phyloP scores from a whole-genome alignment of 2,888 invertebrate genomes.

The Auanema freiburgensis region DNA sequence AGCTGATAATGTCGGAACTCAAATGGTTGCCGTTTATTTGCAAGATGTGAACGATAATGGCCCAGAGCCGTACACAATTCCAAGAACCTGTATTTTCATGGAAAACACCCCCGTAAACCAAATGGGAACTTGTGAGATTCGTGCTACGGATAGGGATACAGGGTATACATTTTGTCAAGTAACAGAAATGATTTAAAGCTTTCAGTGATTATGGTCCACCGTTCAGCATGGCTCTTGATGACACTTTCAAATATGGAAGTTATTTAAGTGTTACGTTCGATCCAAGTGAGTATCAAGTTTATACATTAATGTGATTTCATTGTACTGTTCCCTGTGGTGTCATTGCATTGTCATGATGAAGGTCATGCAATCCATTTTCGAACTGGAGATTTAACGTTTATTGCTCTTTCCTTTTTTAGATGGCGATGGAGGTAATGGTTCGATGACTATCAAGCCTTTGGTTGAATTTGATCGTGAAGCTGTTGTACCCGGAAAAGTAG shows the following conservation, averaged over 20 bases:
- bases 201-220: conserved; percentile 76
- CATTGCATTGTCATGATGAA: background rate
- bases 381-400: no score
- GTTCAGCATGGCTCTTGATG: conserved; percentile 72
- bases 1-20: conserved; percentile 79
- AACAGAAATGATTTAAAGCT: conserved; percentile 5
- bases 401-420: conserved; percentile 69
- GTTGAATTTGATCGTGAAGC: conserved; percentile 63
- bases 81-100: conserved; percentile 86
- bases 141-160: conserved; percentile 59
- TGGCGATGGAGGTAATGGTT: conserved; percentile 94
- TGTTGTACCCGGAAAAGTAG: conserved; percentile 50
- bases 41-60: conserved; percentile 89
- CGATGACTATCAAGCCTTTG: conserved; percentile 92
- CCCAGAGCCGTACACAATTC: conserved; percentile 84
- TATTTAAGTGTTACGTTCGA: conserved; percentile 95
- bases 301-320: no score
- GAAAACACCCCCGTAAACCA: conserved; percentile 89
- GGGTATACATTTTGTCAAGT: conserved; percentile 25
- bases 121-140: conserved; percentile 68
- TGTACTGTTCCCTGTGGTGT: conserved; percentile 14
- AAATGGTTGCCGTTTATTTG: conserved; percentile 78
- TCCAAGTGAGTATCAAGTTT: conserved; percentile 75
- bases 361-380: background rate
- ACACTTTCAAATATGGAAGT: conserved; percentile 68